Percentiles rank a stretch among this genome's conserved stretches.
These are phyloP conservation scores for Phlogophora meticulosa DNA, from an alignment of 2,888 invertebrate species.

Conservation along the genomic window DNA sequence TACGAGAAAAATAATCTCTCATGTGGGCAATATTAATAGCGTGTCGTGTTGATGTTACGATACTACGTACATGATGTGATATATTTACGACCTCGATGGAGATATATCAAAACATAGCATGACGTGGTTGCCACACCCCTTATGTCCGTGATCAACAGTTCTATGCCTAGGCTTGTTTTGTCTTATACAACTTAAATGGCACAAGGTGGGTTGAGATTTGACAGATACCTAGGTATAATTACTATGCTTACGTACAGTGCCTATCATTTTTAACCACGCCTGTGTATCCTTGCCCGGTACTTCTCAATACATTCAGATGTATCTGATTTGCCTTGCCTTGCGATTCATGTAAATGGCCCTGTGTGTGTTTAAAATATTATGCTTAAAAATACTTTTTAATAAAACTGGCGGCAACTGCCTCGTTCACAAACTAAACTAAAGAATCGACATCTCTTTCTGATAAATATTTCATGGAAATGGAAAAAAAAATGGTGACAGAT, in stretches of 20 bases:
- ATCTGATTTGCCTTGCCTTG: too few relatives aligned
- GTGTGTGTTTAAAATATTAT: too few relatives aligned
- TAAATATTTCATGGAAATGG: too few relatives aligned
- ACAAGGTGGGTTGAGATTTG: conserved; percentile 7
- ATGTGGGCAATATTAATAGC: conserved; percentile 74
- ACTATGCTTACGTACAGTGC: not conserved
- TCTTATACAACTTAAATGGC: not conserved
- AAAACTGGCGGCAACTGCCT: too few relatives aligned
- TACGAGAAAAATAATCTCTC: conserved; percentile 67
- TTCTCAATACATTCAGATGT: not conserved
- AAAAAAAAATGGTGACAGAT: too few relatives aligned
- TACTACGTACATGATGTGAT: conserved; percentile 52
- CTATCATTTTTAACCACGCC: not conserved
- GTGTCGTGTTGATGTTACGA: conserved; percentile 66
- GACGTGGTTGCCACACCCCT: conserved; percentile 36
- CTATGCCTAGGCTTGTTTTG: not conserved
- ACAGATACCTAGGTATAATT: conserved; percentile 1
- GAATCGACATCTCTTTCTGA: too few relatives aligned
- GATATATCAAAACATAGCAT: conserved; percentile 41
- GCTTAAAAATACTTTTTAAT: too few relatives aligned
- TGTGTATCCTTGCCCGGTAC: not conserved
- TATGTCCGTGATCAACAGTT: conserved; percentile 7
- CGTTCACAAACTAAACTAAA: too few relatives aligned
- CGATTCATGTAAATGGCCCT: too few relatives aligned
- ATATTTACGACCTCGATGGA: conserved; percentile 47